phyloP scores from a whole-genome alignment of 2,888 invertebrate species.

The Amaurobius ferox region DNA sequence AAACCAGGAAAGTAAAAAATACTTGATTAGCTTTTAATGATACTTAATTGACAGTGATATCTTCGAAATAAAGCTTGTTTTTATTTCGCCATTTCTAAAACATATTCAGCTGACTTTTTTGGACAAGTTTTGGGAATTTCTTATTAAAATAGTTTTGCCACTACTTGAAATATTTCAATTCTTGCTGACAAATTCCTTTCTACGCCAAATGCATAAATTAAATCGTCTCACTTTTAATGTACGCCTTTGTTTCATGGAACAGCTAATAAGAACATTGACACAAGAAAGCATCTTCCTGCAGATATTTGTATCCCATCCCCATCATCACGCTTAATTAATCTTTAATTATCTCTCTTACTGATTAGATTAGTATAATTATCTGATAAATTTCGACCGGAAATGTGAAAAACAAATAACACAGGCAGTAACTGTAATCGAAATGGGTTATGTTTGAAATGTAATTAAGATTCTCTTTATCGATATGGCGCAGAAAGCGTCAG shows the following conservation, averaged over 20 bases:
- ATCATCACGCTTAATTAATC: conserved; percentile 28
- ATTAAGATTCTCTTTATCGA: conserved; percentile 19
- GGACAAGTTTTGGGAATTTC: too few species aligned
- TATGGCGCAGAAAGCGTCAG: not conserved
- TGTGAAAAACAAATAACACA: conserved; percentile 4
- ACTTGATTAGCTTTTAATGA: too few species aligned
- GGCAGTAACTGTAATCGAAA: conserved; percentile 23
- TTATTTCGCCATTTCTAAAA: too few species aligned
- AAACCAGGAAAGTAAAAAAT: too few species aligned
- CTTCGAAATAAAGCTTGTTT: too few species aligned
- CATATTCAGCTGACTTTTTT: too few species aligned
- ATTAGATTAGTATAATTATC: conserved; percentile 31
- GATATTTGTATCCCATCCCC: not conserved
- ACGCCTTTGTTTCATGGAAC: not conserved
- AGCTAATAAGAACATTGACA: not conserved
- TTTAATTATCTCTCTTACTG: conserved; percentile 12
- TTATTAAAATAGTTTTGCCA: too few species aligned
- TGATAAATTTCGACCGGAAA: conserved; percentile 3
- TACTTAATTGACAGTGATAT: too few species aligned
- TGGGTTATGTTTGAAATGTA: not conserved
- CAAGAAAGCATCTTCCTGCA: not conserved
- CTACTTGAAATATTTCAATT: not conserved
- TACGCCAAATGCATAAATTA: not conserved
- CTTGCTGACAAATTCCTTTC: not conserved
- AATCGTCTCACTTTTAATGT: not conserved